phyloP scores from a whole-genome alignment of 2,797 vertebrate species.

The Lacerta agilis region DNA sequence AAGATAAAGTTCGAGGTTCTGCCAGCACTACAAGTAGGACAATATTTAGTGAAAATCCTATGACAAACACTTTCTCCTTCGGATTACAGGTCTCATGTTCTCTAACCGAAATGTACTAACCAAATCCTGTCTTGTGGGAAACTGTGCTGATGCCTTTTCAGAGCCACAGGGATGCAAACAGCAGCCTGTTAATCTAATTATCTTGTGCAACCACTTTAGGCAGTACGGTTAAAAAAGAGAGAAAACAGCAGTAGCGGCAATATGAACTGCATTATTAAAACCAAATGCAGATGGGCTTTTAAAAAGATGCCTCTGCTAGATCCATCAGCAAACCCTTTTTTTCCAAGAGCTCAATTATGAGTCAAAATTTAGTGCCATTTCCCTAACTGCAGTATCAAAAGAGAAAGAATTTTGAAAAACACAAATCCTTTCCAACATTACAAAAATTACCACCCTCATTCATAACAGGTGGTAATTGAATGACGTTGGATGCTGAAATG shows the following conservation, averaged over 20 bases:
- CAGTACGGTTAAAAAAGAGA: conserved; percentile 52
- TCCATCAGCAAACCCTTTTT: conserved; percentile 31
- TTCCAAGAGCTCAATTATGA: too few species aligned
- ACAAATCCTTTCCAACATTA: too few species aligned
- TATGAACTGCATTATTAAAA: conserved; percentile 49
- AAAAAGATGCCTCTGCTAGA: conserved; percentile 31
- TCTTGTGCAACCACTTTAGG: conserved; percentile 51
- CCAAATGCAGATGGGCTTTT: conserved; percentile 40
- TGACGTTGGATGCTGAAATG: too few species aligned
- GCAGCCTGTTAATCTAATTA: conserved; percentile 60
- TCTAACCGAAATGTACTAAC: conserved; percentile 50
- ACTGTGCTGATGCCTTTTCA: conserved; percentile 44
- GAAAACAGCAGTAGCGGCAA: conserved; percentile 46
- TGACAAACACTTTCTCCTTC: conserved; percentile 19
- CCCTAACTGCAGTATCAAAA: too few species aligned
- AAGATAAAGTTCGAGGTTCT: conserved; percentile 46
- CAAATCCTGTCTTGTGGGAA: conserved; percentile 51
- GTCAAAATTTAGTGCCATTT: too few species aligned
- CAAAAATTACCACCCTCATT: too few species aligned
- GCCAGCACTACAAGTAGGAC: conserved; percentile 32
- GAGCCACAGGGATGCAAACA: conserved; percentile 22
- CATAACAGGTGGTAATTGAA: too few species aligned
- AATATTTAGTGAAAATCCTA: conserved; percentile 21
- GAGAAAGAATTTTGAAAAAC: too few species aligned
- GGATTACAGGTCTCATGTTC: conserved; percentile 46